Conservation (phyloP, 2,888 invertebrate genomes). For the Brenthis hecate region DNA sequence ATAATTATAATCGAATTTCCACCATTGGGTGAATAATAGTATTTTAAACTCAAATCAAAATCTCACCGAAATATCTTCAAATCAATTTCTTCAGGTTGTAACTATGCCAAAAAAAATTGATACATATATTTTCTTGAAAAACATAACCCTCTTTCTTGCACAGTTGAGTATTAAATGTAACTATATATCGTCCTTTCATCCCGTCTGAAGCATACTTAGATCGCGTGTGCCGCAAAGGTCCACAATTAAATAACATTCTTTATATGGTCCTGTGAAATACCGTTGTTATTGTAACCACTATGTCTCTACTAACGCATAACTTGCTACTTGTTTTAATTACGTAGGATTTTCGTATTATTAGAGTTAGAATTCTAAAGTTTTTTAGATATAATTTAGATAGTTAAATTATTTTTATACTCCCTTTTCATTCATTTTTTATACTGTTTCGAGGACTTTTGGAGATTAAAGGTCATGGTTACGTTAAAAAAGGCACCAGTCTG, state of each 20-base stretch:
- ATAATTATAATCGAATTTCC: no score
- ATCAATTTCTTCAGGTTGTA: no score
- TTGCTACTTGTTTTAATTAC: slow-evolving; percentile 15
- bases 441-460: no score
- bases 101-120: no score
- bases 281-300: slow-evolving; percentile 31
- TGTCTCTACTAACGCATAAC: slow-evolving; percentile 24
- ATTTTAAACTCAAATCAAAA: no score
- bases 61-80: no score
- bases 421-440: no score
- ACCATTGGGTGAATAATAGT: no score
- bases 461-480: no score
- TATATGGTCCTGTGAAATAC: slow-evolving; percentile 37
- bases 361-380: not conserved
- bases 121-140: not conserved
- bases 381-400: no score
- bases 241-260: slow-evolving; percentile 40
- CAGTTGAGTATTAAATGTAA: slow-evolving; percentile 1
- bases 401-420: no score
- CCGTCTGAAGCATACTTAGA: slow-evolving; percentile 31
- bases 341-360: not conserved
- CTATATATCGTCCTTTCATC: not conserved
- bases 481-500: no score
- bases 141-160: not conserved
- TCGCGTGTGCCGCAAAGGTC: slow-evolving; percentile 35